Conservation (phyloP, 1,140 invertebrate genomes). For the Linepithema humile region DNA sequence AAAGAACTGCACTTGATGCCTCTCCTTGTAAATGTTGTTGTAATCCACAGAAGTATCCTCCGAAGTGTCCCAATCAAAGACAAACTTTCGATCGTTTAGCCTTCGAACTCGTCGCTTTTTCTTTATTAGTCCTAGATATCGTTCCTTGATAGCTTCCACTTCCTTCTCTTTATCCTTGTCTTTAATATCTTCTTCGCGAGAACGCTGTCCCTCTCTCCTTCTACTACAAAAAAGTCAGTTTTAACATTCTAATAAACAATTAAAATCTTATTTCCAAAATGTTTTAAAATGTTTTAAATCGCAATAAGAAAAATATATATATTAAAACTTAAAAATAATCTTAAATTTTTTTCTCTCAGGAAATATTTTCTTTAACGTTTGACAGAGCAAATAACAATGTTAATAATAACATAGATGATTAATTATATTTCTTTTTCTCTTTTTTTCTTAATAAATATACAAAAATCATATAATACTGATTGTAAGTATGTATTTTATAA, state of each 20-base stretch:
- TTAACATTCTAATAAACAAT: background rate
- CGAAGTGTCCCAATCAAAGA: slow-evolving; percentile 99
- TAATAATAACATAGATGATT: too few species aligned
- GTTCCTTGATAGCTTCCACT: slow-evolving; percentile 96
- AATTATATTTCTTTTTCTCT: too few species aligned
- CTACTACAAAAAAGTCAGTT: slow-evolving; percentile 53
- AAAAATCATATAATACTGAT: too few species aligned
- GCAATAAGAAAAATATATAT: too few species aligned
- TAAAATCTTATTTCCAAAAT: too few species aligned
- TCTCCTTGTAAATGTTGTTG: slow-evolving; percentile 98
- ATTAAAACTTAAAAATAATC: too few species aligned
- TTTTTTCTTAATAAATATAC: too few species aligned
- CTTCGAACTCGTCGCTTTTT: slow-evolving; percentile 96
- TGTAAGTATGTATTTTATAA: too few species aligned
- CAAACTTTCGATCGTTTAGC: slow-evolving; percentile 99
- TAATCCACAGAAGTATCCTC: slow-evolving; percentile 99
- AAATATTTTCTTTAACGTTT: too few species aligned
- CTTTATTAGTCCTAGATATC: slow-evolving; percentile 97
- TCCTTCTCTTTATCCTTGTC: slow-evolving; percentile 96
- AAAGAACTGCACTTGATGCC: slow-evolving; percentile 98
- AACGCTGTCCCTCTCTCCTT: slow-evolving; percentile 77
- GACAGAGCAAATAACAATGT: too few species aligned
- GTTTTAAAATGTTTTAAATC: too few species aligned
- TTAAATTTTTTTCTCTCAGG: too few species aligned
- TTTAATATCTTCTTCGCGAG: slow-evolving; percentile 86